Evolutionary conservation across 2,797 vertebrate genomes (phyloP).

Genomic region (Notoglanidium macrostoma): DNA sequence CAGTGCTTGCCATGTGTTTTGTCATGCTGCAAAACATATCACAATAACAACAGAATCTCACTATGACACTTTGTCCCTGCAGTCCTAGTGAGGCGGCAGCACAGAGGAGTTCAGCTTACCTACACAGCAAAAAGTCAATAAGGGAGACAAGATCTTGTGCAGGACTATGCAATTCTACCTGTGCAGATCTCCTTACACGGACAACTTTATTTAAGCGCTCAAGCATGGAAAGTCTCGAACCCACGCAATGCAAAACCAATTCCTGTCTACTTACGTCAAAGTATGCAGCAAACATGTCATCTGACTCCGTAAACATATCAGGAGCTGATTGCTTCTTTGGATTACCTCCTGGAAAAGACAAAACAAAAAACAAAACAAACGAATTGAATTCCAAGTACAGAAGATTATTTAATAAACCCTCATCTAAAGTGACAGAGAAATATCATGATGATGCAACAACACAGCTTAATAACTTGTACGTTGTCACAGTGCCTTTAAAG

Average conservation of each 20-base stretch:
- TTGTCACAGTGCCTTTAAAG: not conserved
- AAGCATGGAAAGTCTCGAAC: slow-evolving; percentile 42
- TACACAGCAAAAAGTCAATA: slow-evolving; percentile 38
- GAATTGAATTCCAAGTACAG: not conserved
- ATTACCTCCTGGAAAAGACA: slow-evolving; percentile 81
- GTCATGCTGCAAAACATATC: not conserved
- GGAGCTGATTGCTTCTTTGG: slow-evolving; percentile 93
- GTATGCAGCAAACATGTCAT: slow-evolving; percentile 97
- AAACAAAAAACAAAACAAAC: not conserved
- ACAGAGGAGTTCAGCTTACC: slow-evolving; percentile 45
- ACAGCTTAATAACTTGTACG: not conserved
- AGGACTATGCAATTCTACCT: slow-evolving; percentile 50
- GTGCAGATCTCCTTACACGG: slow-evolving; percentile 54
- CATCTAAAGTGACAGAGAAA: not conserved
- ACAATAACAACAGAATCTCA: not conserved
- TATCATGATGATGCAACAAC: not conserved
- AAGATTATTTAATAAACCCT: not conserved
- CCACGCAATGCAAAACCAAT: slow-evolving; percentile 45
- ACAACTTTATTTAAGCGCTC: slow-evolving; percentile 53
- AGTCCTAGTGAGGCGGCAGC: not conserved
- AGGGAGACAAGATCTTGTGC: slow-evolving; percentile 46
- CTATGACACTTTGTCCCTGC: not conserved
- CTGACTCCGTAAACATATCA: slow-evolving; percentile 99
- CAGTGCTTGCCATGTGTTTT: not conserved
- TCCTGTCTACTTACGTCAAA: slow-evolving; percentile 89